Conservation (phyloP, 30 jellyfish, hydroid and myxozoan species). For the Aurelia sp. region DNA sequence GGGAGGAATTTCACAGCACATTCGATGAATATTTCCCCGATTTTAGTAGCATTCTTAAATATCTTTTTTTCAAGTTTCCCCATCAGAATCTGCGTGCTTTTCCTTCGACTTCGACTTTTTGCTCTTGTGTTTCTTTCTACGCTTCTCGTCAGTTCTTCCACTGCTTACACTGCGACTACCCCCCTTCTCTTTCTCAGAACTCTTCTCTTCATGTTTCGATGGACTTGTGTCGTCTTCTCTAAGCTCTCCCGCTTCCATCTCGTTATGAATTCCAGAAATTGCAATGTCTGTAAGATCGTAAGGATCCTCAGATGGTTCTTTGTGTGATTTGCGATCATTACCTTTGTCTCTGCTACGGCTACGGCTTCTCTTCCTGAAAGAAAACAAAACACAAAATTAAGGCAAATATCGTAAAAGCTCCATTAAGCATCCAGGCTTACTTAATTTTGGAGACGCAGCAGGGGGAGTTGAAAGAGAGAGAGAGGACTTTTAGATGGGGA, state of each 20-base stretch:
- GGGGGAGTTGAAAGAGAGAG: too few species aligned
- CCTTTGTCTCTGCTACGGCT: conserved; percentile 4
- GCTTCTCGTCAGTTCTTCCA: not conserved
- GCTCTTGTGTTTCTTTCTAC: conserved; percentile 56
- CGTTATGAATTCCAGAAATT: not conserved
- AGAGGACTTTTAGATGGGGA: too few species aligned
- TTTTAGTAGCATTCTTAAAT: too few species aligned
- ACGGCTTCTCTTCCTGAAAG: conserved; percentile 2
- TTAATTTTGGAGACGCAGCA: too few species aligned
- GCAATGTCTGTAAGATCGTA: not conserved
- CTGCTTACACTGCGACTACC: not conserved
- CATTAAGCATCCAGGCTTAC: too few species aligned
- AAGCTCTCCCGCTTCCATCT: conserved; percentile 52
- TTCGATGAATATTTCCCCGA: too few species aligned
- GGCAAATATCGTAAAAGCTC: not conserved
- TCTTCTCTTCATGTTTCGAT: not conserved
- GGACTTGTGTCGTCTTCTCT: conserved; percentile 3
- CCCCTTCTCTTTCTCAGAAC: conserved; percentile 33
- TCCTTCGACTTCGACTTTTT: conserved; percentile 51
- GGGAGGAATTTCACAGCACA: too few species aligned
- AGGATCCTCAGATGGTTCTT: not conserved
- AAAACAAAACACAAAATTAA: not conserved
- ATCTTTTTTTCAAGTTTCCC: not conserved
- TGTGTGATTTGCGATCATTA: conserved; percentile 1
- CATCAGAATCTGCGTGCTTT: not conserved